Evolutionary conservation across 2,797 vertebrate species (phyloP), one percentile per base, ranked within the genome.

Genomic region (Tenualosa thibaudeaui): DNA sequence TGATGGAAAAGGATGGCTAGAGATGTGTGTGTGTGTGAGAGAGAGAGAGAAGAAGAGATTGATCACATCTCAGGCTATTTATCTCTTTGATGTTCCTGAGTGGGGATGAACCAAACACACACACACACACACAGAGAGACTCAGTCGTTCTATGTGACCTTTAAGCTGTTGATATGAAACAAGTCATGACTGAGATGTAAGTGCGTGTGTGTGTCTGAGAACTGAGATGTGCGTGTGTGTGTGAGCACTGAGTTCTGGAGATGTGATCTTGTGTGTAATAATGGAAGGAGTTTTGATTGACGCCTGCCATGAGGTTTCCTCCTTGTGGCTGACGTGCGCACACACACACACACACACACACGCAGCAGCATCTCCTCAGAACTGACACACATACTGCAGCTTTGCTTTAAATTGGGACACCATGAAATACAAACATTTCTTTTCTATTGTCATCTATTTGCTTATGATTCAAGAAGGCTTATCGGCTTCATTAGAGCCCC

Each of bases 381-480:
- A 40, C 43, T 43, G 37, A 24, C 46, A 43, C 78, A 40, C 19
- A 6, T 40, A 3, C 0, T 15, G 13, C 60, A 24, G 31, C 81
- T 0, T 46, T 24, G 43, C 40, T 50, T 81, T 82, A 40, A 5
- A 54, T 26, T 68, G 40, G 58, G n/a, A 8, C 58, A 22, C 22
- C 65, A 78, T 54, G 31, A 75, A 51, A 9, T 51, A 12, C n/a
- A 65, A 40, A 50, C 75, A 19, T 83, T 31, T 82, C 62, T 82
- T 56, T 75, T 49, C 24, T 19, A 37, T 78, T 53, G 26, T 24
- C 24, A n/a, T 84, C 54, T 82, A 43, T 86, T 31, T 17, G 50
- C 5, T 78, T 81, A n/a, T 24, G 51, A 37, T 26, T 54, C 40
- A 40, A 56, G 37, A 51, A 17, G 15, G 31, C 26, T 68, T 24